A percentile compares a stretch with the other conserved stretches of the same genome.
These are phyloP conservation scores for Himalopsyche kuldschensis DNA, from an alignment of 2,888 invertebrate species.

Conservation along the genomic window DNA sequence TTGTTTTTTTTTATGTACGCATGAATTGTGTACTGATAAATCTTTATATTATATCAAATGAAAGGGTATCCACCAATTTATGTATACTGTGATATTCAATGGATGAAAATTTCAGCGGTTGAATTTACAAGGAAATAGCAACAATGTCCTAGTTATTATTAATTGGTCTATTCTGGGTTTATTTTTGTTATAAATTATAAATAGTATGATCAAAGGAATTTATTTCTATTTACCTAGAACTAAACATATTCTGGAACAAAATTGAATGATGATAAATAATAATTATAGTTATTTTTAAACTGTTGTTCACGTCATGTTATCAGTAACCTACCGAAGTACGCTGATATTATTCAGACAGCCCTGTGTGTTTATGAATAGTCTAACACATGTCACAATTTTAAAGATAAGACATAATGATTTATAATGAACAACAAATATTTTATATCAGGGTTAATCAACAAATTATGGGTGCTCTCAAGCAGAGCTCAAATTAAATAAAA, in stretches of 20 bases:
- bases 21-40: too few relatives aligned
- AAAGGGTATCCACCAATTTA: too few relatives aligned
- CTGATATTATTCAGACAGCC: neutral
- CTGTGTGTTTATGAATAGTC: neutral
- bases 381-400: neutral
- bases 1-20: too few relatives aligned
- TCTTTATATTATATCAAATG: too few relatives aligned
- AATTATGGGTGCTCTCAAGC: too few relatives aligned
- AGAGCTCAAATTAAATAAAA: too few relatives aligned
- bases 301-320: neutral
- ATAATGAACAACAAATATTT: neutral
- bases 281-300: neutral
- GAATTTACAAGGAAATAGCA: too few relatives aligned
- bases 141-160: neutral
- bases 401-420: neutral
- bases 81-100: too few relatives aligned
- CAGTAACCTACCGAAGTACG: neutral
- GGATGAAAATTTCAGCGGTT: too few relatives aligned
- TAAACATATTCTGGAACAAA: neutral
- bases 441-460: neutral
- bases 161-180: neutral
- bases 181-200: too few relatives aligned
- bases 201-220: neutral
- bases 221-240: neutral
- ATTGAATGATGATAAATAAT: neutral